phyloP scores from a whole-genome alignment of 2,888 invertebrate species.

The Standfussiana lucernea region DNA sequence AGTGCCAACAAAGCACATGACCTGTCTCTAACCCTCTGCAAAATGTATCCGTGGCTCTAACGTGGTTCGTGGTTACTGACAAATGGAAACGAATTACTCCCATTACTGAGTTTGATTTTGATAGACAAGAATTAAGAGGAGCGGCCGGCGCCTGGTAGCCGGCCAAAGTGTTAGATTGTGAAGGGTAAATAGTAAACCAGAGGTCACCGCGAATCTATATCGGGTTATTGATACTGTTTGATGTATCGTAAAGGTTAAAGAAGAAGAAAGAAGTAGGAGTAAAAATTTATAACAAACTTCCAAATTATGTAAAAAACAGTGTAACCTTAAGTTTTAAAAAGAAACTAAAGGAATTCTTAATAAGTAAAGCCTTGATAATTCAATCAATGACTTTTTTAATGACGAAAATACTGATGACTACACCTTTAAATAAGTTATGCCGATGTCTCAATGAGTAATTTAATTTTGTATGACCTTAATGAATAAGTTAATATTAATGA shows the following conservation, averaged over 20 bases:
- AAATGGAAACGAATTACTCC: constrained; percentile 37
- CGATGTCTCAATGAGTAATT: no score
- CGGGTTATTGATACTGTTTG: background rate
- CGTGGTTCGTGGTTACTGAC: constrained; percentile 1
- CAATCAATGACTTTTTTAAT: no score
- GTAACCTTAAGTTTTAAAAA: no score
- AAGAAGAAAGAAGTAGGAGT: no score
- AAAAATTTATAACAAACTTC: no score
- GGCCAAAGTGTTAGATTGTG: constrained; percentile 2
- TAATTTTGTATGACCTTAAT: no score
- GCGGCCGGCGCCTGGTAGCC: constrained; percentile 3
- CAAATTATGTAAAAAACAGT: no score
- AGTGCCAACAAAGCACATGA: constrained; percentile 10
- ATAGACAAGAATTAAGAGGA: constrained; percentile 28
- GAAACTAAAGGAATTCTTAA: no score
- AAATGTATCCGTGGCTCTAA: constrained; percentile 19
- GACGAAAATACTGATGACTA: no score
- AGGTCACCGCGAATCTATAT: background rate
- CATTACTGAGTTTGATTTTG: constrained; percentile 37
- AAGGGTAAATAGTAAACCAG: constrained; percentile 4
- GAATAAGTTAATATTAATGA: no score
- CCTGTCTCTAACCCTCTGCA: background rate
- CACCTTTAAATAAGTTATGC: no score
- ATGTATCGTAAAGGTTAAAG: background rate
- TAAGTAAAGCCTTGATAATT: no score